Conservation (phyloP, 2,797 vertebrate species). For the Peromyscus aztecus region DNA sequence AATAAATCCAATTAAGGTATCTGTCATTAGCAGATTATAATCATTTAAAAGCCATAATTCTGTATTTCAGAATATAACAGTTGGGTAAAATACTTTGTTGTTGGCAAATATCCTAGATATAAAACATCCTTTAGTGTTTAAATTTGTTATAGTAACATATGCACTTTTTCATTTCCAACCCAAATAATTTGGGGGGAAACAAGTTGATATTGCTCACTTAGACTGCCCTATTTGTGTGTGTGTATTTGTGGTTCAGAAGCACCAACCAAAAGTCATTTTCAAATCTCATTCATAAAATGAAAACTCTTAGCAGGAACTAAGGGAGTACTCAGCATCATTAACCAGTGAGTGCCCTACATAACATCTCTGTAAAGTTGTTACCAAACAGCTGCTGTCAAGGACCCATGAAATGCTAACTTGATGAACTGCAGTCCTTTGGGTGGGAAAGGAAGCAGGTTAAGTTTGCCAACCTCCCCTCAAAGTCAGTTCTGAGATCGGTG, state of each 20-base stretch:
- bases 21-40: constrained; percentile 22
- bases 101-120: neutral
- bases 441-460: constrained; percentile 13
- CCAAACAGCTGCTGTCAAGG: neutral
- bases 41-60: constrained; percentile 22
- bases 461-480: neutral
- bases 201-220: neutral
- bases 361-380: neutral
- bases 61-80: constrained; percentile 18
- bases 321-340: neutral
- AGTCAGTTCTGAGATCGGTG: constrained; percentile 6
- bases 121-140: constrained; percentile 13
- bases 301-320: constrained; percentile 15
- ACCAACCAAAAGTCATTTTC: constrained; percentile 35
- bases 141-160: neutral
- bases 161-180: neutral
- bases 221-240: neutral
- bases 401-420: neutral
- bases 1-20: constrained; percentile 4
- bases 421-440: neutral
- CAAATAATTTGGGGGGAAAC: neutral
- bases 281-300: constrained; percentile 53
- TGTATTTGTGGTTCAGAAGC: neutral
- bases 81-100: neutral
- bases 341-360: constrained; percentile 17